Evolutionary conservation across 2,797 vertebrate species (phyloP).

Genomic region (Sebastes minor): DNA sequence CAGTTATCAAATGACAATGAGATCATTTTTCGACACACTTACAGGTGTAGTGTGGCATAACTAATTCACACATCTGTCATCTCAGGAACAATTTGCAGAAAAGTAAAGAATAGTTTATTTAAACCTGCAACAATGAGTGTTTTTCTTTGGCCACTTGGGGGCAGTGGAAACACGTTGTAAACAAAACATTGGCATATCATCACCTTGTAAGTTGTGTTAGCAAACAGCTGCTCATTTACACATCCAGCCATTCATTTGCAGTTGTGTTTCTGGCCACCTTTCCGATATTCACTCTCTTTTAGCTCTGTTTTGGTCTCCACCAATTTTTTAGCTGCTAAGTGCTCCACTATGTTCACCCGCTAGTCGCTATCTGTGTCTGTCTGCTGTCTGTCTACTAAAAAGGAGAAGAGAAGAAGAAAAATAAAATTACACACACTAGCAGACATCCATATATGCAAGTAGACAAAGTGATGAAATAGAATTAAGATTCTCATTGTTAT

Average conservation of each 20-base stretch:
- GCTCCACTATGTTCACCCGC: too few relatives aligned
- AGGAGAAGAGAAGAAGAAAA: too few relatives aligned
- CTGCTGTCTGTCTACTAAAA: too few relatives aligned
- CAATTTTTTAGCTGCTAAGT: not conserved
- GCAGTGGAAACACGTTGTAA: not conserved
- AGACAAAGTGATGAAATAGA: too few relatives aligned
- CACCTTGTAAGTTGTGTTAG: not conserved
- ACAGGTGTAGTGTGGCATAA: not conserved
- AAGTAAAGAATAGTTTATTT: not conserved
- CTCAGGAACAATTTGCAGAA: not conserved
- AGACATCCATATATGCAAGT: too few relatives aligned
- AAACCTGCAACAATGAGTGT: not conserved
- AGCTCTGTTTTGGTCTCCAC: not conserved
- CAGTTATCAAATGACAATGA: not conserved
- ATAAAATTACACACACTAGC: too few relatives aligned
- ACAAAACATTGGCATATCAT: not conserved
- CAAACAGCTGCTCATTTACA: not conserved
- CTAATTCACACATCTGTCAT: not conserved
- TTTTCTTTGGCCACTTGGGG: not conserved
- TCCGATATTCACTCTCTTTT: not conserved
- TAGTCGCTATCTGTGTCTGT: not conserved
- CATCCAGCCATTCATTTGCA: not conserved
- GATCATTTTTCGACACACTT: not conserved
- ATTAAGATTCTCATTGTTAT: too few relatives aligned
- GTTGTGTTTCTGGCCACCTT: not conserved